Base-by-base conservation (phyloP, 2,113 vertebrate genomes). In the Scomber japonicus region DNA sequence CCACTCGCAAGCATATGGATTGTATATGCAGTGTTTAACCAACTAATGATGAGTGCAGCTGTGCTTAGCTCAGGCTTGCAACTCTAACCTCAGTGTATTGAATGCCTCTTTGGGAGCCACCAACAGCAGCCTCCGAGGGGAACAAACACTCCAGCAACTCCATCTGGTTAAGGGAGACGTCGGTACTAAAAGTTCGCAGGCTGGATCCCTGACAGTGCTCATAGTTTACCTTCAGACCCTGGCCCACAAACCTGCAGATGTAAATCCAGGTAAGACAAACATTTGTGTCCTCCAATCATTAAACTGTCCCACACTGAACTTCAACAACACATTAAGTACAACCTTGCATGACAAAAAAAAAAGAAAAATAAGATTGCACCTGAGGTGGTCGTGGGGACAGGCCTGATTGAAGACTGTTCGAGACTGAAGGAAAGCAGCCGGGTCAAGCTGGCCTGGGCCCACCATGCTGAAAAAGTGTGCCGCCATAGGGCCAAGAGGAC, bases 361-460 rank as follows among this genome's bases (percentile, higher is more conserved):
- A 7, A 8, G 17, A 24, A 66, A 75, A 27, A 56, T n/a, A 27
- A 59, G 78, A 78, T 2, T 11, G 44, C 91, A 99, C 98, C 97
- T 97, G 84, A 99, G 97, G 86, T 99, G 98, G 87, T 99, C 98
- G 51, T 99, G 96, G 76, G 96, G 97, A 89, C 97, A 99, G 82
- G 98, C 98, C 82, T 97, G 94, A 76, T 97, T 96, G 93, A 99
- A 98, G 62, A 96, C 83, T 75, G 93, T 82, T 74, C 97, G 95
- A 71, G 96, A 96, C 86, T 95, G 94, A 78, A 95, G 92, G 88
- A 98, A 97, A 81, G 96, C 95, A 55, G 94, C 94, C 30, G 93
- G 78, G 51, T 93, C 80, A 82, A 98, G 96, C 67, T 92, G 93
- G 79, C 94, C 83, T 14, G 95, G 95, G 81, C 96, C 95, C 71